Percentiles rank a stretch among this genome's conserved stretches.
Conservation (phyloP, 1,140 invertebrate species). For the Lethrus apterus region DNA sequence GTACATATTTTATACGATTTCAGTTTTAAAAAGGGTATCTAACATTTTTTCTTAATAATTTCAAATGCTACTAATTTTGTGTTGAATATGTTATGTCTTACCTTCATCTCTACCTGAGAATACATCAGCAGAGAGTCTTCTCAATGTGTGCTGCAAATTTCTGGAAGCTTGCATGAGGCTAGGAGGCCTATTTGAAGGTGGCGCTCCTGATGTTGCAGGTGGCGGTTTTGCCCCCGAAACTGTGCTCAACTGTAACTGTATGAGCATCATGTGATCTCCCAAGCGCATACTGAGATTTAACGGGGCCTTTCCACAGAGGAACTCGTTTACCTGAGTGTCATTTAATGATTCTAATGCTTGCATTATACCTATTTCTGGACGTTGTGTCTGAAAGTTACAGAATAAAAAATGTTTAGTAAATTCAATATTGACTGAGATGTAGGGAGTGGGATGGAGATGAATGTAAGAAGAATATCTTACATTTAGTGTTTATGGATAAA, state of each 20-base stretch:
- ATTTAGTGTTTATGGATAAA: too few relatives aligned
- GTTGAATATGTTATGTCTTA: conserved; percentile 21
- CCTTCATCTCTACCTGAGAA: conserved; percentile 54
- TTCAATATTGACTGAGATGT: too few relatives aligned
- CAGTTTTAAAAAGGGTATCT: not conserved
- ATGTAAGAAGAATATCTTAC: too few relatives aligned
- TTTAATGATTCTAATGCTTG: conserved; percentile 89
- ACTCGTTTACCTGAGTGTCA: conserved; percentile 91
- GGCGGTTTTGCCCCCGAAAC: conserved; percentile 47
- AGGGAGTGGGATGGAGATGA: too few relatives aligned
- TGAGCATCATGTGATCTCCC: conserved; percentile 95
- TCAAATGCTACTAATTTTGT: too few relatives aligned
- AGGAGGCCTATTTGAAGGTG: conserved; percentile 30
- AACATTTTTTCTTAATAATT: conserved; percentile 11
- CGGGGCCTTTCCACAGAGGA: conserved; percentile 86
- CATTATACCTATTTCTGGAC: conserved; percentile 89
- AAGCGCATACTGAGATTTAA: conserved; percentile 89
- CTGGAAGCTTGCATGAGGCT: conserved; percentile 76
- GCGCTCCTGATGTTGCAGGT: conserved; percentile 28
- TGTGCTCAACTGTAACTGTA: conserved; percentile 86
- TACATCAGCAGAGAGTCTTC: conserved; percentile 84
- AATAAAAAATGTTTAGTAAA: too few relatives aligned
- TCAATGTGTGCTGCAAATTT: conserved; percentile 84
- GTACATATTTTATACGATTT: too few relatives aligned
- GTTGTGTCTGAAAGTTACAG: conserved; percentile 66